phyloP scores from a whole-genome alignment of 1,140 invertebrate species.

The Lerema accius region DNA sequence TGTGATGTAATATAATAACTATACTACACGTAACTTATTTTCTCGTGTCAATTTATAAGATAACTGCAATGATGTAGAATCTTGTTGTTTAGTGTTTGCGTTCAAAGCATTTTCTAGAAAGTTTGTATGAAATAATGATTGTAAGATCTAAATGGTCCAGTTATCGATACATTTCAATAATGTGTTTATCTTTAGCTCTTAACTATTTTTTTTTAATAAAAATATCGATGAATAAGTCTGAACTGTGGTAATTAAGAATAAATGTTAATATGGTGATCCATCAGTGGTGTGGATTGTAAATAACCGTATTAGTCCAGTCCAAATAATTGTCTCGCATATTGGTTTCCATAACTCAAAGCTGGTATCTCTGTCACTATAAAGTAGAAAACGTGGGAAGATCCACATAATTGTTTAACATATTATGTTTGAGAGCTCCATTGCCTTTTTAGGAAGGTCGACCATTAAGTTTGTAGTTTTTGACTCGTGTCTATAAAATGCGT shows the following conservation, averaged over 20 bases:
- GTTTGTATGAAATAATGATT: too few species aligned
- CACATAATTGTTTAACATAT: slow-evolving; percentile 12
- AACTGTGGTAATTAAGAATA: too few species aligned
- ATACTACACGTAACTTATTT: too few species aligned
- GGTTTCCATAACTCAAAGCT: not conserved
- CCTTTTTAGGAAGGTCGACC: slow-evolving; percentile 35
- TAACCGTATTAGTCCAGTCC: not conserved
- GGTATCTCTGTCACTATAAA: slow-evolving; percentile 10
- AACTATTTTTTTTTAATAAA: too few species aligned
- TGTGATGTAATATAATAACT: slow-evolving; percentile 1
- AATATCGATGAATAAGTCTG: too few species aligned
- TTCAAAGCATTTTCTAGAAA: not conserved
- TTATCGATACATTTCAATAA: too few species aligned
- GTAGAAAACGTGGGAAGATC: slow-evolving; percentile 31
- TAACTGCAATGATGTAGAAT: slow-evolving; percentile 1
- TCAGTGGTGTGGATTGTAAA: not conserved
- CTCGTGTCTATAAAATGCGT: not conserved
- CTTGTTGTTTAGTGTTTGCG: not conserved
- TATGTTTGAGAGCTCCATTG: slow-evolving; percentile 4
- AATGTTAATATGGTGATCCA: too few species aligned
- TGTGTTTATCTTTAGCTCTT: too few species aligned
- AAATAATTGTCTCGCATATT: not conserved
- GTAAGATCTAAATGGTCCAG: too few species aligned
- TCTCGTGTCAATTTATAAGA: too few species aligned
- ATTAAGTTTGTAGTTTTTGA: slow-evolving; percentile 20